phyloP scores from a whole-genome alignment of 2,113 vertebrate genomes.

The Odontophorus gujanensis region DNA sequence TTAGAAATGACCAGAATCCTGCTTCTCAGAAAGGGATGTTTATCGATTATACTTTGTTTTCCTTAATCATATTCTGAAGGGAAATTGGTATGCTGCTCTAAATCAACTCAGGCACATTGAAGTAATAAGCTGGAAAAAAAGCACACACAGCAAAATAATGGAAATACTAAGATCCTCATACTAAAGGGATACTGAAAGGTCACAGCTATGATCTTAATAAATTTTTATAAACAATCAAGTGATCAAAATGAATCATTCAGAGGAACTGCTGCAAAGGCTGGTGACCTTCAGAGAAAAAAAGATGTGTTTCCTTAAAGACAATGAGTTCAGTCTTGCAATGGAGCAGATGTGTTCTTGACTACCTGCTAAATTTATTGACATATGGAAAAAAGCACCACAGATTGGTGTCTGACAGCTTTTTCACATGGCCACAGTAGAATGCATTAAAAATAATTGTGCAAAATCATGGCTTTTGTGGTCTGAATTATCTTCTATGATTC shows the following conservation, averaged over 20 bases:
- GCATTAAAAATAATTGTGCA: not conserved
- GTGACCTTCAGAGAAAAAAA: not conserved
- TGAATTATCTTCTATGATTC: not conserved
- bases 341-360: not conserved
- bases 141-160: not conserved
- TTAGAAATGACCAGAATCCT: not conserved
- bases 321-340: accelerated
- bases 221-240: not conserved
- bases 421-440: not conserved
- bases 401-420: not conserved
- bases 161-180: not conserved
- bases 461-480: not conserved
- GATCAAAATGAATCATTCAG: not conserved
- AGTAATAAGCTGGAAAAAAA: not conserved
- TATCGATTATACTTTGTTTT: not conserved
- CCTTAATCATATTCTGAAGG: not conserved
- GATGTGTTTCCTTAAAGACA: not conserved
- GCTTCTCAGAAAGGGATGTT: not conserved
- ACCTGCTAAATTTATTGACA: accelerated
- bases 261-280: not conserved
- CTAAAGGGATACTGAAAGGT: not conserved
- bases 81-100: not conserved
- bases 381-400: not conserved
- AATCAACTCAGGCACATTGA: not conserved
- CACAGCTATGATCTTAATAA: not conserved